Base-by-base conservation (phyloP, 2,888 invertebrate genomes). In the Aspidapion aeneum region DNA sequence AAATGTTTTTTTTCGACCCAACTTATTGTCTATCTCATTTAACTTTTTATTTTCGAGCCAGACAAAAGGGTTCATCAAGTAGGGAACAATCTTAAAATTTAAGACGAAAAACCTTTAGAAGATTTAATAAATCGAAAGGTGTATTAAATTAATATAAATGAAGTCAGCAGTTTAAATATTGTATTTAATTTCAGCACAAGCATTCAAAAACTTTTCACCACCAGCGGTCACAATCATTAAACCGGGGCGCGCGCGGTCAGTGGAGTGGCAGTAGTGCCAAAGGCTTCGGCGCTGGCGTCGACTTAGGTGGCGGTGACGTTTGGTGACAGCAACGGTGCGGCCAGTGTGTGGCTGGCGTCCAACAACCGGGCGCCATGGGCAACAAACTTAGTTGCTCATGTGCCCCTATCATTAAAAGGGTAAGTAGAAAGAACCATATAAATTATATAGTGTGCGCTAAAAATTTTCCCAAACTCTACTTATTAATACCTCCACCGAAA, bases 371-470 rank as follows among this genome's bases (percentile, higher is more conserved):
- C 61, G 67, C 65, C 58, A 67, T 97, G 97, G 97, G 97, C 83
- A 97, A 97, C 86, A 97, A 97, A 86, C 86, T 97, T 80, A 94
- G 94, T 82, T 96, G 95, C 85, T 94, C 95, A 77, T 97, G 97
- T 85, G 96, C 95, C 77, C 96, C 97, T 77, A 87, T 97, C 80
- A 91, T 96, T 83, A 91, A 95, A 85, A 96, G 96, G 86, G 67
- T 63, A 63, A 19, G 57, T 9, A 12, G 3, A 35, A 35, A 35
- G 35, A 3, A 35, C 12, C 35, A 35, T 35, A n/a, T n/a, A n/a
- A n/a, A n/a, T n/a, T n/a, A n/a, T n/a, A n/a, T n/a, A n/a, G n/a
- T n/a, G n/a, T n/a, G n/a, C n/a, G n/a, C n/a, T n/a, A n/a, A n/a
- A n/a, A n/a, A n/a, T n/a, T n/a, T n/a, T n/a, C n/a, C n/a, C n/a